Conservation (phyloP, 2,888 invertebrate genomes). For the Leptopilina drosophilae region DNA sequence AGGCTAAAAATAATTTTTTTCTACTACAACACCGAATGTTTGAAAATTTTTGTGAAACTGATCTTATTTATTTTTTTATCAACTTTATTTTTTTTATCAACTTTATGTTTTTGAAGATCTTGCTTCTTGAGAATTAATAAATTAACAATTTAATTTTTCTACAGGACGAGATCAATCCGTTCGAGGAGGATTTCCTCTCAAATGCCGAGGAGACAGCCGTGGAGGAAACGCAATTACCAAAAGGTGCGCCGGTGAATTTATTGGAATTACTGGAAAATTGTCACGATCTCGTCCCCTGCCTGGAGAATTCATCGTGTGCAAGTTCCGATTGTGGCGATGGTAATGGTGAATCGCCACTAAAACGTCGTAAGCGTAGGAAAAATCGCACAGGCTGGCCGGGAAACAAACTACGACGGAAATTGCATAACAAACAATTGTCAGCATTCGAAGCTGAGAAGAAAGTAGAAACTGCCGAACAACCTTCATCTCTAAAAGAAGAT, state of each 20-base stretch:
- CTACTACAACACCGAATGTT: no score
- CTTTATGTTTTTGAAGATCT: no score
- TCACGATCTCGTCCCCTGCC: constrained; percentile 63
- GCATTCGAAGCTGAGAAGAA: constrained; percentile 31
- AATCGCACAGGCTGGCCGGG: constrained; percentile 91
- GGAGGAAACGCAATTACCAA: constrained; percentile 56
- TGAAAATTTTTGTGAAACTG: no score
- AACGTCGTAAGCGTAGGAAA: constrained; percentile 82
- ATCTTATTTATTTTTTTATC: no score
- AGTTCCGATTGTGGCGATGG: constrained; percentile 74
- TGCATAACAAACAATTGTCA: constrained; percentile 59
- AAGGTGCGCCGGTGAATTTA: constrained; percentile 71
- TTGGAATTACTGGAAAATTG: constrained; percentile 72
- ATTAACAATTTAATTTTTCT: not conserved
- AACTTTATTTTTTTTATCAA: no score
- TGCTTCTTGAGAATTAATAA: no score
- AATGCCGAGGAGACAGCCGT: constrained; percentile 52
- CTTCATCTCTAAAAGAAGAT: constrained; percentile 2
- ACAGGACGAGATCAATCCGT: constrained; percentile 78
- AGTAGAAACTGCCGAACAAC: not conserved
- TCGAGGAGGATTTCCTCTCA: constrained; percentile 69
- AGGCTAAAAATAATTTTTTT: no score
- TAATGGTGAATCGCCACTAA: constrained; percentile 69
- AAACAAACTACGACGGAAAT: constrained; percentile 70
- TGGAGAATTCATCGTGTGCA: constrained; percentile 74